Percentiles rank a stretch among this genome's conserved stretches.
Conservation (phyloP, 2,888 invertebrate genomes). For the Pristionchus fissidentatus region DNA sequence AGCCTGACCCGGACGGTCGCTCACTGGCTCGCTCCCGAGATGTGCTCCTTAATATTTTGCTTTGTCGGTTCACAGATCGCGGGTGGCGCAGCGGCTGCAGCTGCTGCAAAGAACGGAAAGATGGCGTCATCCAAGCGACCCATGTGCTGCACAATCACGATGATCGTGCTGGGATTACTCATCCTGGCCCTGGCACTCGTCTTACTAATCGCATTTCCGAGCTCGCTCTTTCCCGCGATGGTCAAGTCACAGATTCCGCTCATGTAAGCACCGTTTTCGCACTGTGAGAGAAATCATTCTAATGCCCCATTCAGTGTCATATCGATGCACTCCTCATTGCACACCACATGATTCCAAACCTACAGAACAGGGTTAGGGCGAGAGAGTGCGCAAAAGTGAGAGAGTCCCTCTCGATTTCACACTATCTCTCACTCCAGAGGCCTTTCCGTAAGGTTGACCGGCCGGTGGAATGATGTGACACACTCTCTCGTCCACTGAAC, state of each 20-base stretch:
- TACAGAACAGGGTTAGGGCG: no score
- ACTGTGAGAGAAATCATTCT: not conserved
- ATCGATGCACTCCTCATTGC: not conserved
- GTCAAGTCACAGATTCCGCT: constrained; percentile 45
- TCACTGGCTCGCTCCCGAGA: not conserved
- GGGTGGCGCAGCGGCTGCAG: not conserved
- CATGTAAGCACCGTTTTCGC: not conserved
- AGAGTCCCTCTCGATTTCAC: no score
- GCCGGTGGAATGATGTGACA: no score
- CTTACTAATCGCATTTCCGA: constrained; percentile 17
- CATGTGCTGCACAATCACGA: constrained; percentile 32
- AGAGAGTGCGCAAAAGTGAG: no score
- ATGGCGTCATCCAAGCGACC: not conserved
- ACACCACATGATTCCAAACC: not conserved
- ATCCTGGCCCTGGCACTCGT: not conserved
- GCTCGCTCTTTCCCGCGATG: constrained; percentile 2
- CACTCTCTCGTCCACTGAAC: no score
- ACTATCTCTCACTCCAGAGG: no score
- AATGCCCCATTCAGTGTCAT: not conserved
- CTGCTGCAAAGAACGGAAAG: not conserved
- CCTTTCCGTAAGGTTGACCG: no score
- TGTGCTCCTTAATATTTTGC: constrained; percentile 24
- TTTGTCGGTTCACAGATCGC: not conserved
- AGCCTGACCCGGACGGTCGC: not conserved
- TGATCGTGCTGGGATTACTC: constrained; percentile 13